These are phyloP conservation scores for Aptenodytes patagonicus DNA, from an alignment of 2,113 vertebrate species.

Conservation along the genomic window DNA sequence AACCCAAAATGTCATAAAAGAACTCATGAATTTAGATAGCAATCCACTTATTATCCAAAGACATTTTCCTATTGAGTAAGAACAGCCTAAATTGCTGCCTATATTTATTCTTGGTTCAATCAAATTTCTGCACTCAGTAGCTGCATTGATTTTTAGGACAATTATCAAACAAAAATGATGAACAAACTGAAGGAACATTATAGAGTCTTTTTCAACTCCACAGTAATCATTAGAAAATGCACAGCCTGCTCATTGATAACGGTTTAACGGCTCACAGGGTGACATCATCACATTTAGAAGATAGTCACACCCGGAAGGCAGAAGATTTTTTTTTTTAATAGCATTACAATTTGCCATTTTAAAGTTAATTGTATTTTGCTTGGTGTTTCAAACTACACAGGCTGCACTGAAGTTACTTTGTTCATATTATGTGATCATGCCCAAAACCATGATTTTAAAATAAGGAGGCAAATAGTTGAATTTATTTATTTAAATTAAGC, in stretches of 20 bases:
- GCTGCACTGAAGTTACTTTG: neutral
- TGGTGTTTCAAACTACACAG: neutral
- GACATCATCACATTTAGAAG: slow-evolving; percentile 50
- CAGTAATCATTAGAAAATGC: slow-evolving; percentile 31
- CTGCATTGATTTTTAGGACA: slow-evolving; percentile 70
- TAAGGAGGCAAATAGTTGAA: neutral
- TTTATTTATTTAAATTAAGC: slow-evolving; percentile 25
- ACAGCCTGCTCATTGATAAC: slow-evolving; percentile 45
- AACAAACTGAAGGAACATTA: slow-evolving; percentile 58
- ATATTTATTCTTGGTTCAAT: slow-evolving; percentile 74
- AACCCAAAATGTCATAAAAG: slow-evolving; percentile 77
- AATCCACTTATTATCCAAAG: slow-evolving; percentile 80
- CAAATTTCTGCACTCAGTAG: slow-evolving; percentile 68
- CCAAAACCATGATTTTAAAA: neutral
- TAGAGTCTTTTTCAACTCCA: slow-evolving; percentile 48
- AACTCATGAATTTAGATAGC: slow-evolving; percentile 86
- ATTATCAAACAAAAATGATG: slow-evolving; percentile 69
- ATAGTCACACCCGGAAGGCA: neutral
- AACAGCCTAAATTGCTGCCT: slow-evolving; percentile 70
- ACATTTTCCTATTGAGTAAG: slow-evolving; percentile 72
- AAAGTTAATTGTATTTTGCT: slow-evolving; percentile 40
- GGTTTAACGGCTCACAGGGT: slow-evolving; percentile 18
- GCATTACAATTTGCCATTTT: slow-evolving; percentile 18
- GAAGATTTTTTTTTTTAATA: neutral
- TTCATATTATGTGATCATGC: neutral